Conservation (phyloP, 2,113 vertebrate genomes). For the Alces alces region DNA sequence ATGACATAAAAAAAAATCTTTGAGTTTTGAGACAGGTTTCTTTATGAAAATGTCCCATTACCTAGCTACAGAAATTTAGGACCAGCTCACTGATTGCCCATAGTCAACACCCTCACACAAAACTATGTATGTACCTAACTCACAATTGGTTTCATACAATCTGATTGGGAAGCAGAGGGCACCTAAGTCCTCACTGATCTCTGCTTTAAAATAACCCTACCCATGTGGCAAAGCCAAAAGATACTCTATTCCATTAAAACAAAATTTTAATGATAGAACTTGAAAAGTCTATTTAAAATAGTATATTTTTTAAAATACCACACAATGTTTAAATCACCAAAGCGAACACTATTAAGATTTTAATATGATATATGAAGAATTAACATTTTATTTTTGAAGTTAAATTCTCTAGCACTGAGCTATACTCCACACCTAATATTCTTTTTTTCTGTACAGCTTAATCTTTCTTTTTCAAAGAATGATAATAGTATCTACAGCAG, state of each 20-base stretch:
- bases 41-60: slow-evolving; percentile 4
- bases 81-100: background rate
- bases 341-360: background rate
- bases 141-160: background rate
- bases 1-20: background rate
- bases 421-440: background rate
- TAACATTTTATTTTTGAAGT: background rate
- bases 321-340: background rate
- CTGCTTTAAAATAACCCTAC: background rate
- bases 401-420: background rate
- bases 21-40: background rate
- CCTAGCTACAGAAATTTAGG: background rate
- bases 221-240: background rate
- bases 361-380: background rate
- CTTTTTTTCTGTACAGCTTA: slow-evolving; percentile 4
- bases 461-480: background rate
- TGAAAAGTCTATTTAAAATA: slow-evolving; percentile 20
- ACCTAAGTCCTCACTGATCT: background rate
- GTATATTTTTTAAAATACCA: background rate
- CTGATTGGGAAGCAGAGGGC: background rate
- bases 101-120: background rate
- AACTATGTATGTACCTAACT: background rate
- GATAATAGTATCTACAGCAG: background rate
- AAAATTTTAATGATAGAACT: slow-evolving; percentile 12
- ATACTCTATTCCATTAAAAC: background rate